Evolutionary conservation across 2,797 vertebrate species (phyloP), one percentile per base, ranked within the genome.

Genomic region (Chaunax sp.): DNA sequence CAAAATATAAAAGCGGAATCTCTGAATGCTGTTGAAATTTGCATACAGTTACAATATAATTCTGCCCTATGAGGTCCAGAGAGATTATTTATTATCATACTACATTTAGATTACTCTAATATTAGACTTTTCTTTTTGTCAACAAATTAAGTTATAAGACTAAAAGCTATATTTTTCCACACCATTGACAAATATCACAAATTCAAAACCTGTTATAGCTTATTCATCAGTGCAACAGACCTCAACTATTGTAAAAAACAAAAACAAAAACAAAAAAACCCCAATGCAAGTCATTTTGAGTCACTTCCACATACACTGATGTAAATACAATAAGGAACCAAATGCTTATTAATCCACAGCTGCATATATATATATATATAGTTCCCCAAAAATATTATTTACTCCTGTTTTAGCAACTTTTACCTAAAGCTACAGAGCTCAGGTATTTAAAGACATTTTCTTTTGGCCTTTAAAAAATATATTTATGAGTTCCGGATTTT

Each of bases 311-410:
- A 22, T 15, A 44, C 18, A 33, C 16, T 45, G 3, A 11, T 2
- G 3, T 23, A 68, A 61, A 65, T 30, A 28, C 54, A 57, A 35
- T 13, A 22, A 0, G 58, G 25, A 20, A 46, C 28, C 26, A 40
- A 72, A 19, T 25, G 5, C 45, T 19, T 6, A 30, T 53, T 60
- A 56, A 23, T 59, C 25, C 49, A 37, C 30, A 16, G 18, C 44
- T 60, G 23, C 67, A 82, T 62, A 67, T 52, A 69, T n/a, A n/a
- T n/a, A n/a, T 54, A 20, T 72, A 82, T 61, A 67, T 52, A 69
- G 25, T 56, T 22, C 51, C 56, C n/a, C 6, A 61, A 64, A 51
- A 23, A 8, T 30, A 33, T 2, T 25, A 19, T 59, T 69, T 74
- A 47, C 28, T 20, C 11, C 47, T 41, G 49, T 43, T 47, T 51